A percentile compares a stretch with the other conserved stretches of the same genome.
phyloP scores from a whole-genome alignment of 2,113 vertebrate genomes.

The Sylvietta virens region DNA sequence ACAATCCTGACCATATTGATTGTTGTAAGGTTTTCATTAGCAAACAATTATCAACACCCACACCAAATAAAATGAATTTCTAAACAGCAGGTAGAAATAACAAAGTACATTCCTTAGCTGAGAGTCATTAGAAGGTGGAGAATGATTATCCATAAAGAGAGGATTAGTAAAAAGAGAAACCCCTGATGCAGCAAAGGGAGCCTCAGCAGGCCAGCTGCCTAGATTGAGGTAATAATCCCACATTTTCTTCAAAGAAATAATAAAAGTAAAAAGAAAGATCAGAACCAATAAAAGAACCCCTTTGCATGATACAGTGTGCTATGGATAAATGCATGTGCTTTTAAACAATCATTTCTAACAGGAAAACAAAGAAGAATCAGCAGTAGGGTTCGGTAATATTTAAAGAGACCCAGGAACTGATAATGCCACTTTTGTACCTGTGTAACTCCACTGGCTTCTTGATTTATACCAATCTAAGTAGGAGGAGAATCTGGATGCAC shows the following conservation, averaged over 20 bases:
- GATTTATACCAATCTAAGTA: not conserved
- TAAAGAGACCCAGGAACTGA: constrained; percentile 25
- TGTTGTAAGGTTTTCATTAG: constrained; percentile 75
- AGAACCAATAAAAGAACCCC: constrained; percentile 59
- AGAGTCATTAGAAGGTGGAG: constrained; percentile 68
- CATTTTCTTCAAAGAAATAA: constrained; percentile 74
- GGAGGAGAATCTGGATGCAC: not conserved
- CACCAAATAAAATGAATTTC: constrained; percentile 76
- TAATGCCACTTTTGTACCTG: not conserved
- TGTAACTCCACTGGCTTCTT: not conserved
- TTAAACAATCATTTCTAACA: constrained; percentile 56
- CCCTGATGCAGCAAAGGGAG: constrained; percentile 63
- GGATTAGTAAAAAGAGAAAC: constrained; percentile 72
- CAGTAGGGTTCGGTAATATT: constrained; percentile 30
- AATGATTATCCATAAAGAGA: constrained; percentile 72
- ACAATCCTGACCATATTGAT: constrained; percentile 50
- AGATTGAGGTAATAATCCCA: constrained; percentile 74
- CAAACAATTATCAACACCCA: constrained; percentile 73
- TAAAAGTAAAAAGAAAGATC: constrained; percentile 65
- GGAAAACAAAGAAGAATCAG: constrained; percentile 40
- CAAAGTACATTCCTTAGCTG: constrained; percentile 56
- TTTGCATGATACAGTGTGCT: constrained; percentile 58
- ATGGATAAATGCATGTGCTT: constrained; percentile 59
- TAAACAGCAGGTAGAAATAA: constrained; percentile 80
- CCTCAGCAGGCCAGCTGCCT: constrained; percentile 71